phyloP scores from a whole-genome alignment of 1,140 invertebrate species.

The Rhagoletis pomonella region DNA sequence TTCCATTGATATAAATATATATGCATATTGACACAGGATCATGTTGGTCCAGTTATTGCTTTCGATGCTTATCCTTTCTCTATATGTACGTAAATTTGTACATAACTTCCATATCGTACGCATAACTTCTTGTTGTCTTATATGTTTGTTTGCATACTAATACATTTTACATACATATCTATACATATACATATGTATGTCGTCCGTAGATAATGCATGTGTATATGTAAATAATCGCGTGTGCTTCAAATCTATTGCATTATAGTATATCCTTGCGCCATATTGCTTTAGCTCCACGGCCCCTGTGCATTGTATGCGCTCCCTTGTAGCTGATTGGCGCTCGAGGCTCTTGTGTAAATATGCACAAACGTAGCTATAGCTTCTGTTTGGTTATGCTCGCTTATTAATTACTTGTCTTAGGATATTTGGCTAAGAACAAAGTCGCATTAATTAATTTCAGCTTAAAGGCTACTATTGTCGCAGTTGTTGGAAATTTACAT shows the following conservation, averaged over 20 bases:
- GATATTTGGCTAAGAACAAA: constrained; percentile 52
- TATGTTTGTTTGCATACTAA: no score
- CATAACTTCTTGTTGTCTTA: no score
- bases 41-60: constrained; percentile 40
- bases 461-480: no score
- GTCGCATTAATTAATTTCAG: constrained; percentile 13
- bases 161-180: no score
- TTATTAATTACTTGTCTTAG: constrained; percentile 51
- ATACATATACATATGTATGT: no score
- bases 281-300: not conserved
- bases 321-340: constrained; percentile 27
- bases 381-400: constrained; percentile 11
- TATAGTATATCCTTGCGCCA: not conserved
- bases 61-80: not conserved
- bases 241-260: not conserved
- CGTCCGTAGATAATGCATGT: no score
- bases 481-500: no score
- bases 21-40: constrained; percentile 24
- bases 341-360: constrained; percentile 16
- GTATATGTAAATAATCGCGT: not conserved
- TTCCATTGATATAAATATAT: no score
- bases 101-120: no score
- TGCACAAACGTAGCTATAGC: not conserved
- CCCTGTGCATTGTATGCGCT: not conserved
- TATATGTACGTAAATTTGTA: no score